These are phyloP conservation scores for Lepus timidus DNA, from an alignment of 2,113 vertebrate species.

Conservation along the genomic window DNA sequence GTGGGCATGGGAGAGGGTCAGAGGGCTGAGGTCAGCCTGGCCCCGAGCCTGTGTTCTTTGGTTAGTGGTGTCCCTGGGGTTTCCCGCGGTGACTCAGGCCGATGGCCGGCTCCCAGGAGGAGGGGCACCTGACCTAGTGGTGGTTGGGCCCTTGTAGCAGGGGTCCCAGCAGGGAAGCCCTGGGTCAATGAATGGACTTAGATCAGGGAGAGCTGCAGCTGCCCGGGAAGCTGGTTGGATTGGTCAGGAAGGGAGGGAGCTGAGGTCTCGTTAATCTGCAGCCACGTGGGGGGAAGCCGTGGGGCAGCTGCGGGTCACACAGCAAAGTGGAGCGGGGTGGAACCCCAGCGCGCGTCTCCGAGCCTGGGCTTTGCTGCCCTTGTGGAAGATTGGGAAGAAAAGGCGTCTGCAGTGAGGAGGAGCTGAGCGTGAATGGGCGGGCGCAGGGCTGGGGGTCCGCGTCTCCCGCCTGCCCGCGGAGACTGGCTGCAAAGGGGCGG, in stretches of 20 bases:
- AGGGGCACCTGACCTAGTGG: neutral
- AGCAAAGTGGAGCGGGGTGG: neutral
- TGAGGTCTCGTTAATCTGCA: no score
- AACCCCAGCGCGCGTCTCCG: neutral
- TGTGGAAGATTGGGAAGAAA: no score
- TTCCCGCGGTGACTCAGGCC: neutral
- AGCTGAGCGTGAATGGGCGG: no score
- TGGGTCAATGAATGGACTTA: no score
- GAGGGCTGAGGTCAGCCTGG: neutral
- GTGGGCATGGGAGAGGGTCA: neutral
- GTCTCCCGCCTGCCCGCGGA: fast-evolving
- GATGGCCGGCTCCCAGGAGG: neutral
- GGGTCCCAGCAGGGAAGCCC: no score
- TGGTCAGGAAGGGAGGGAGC: neutral
- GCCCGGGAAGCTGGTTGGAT: fast-evolving
- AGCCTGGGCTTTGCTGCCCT: no score
- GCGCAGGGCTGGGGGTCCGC: fast-evolving
- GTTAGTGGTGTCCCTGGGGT: neutral
- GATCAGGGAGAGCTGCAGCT: fast-evolving
- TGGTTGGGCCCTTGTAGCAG: fast-evolving
- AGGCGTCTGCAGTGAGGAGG: no score
- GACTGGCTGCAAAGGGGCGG: neutral
- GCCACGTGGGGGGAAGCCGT: neutral
- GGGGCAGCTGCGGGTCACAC: neutral
- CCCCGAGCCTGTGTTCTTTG: neutral